Base-by-base conservation (phyloP, 2,797 vertebrate species). In the Smutsia gigantea region DNA sequence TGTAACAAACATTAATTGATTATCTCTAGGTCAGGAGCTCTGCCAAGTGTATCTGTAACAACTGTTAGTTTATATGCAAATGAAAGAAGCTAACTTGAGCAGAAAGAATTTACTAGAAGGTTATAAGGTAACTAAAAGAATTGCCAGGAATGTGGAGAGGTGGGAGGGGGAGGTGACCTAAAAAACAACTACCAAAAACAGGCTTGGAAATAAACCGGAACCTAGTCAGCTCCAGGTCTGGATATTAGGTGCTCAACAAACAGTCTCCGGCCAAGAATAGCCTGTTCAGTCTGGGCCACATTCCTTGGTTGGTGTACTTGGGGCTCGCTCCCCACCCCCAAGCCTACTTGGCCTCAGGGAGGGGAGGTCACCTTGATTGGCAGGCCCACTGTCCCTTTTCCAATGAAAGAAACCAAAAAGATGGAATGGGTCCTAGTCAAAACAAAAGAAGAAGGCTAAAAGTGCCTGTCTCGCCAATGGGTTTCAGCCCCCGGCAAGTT, bases 11-110 rank as follows among this genome's bases (percentile, higher is more conserved):
- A 83, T 75, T 93, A 72, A 96, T 87, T 95, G 93, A 87, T 96
- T 87, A 94, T 91, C 42, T 94, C 8, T 64, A 37, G 81, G 64
- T 96, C 42, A 95, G 77, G 61, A 55, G 49, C 64, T 89, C 91
- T 92, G 74, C 59, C 90, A 98, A 94, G 61, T 95, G 10, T 87
- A 93, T 94, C 63, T 82, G 55, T 84, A 93, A 7, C 84, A 83
- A 75, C 37, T 87, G 27, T 90, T 86, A 88, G 66, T 93, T 91
- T 87, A 49, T n/a, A 94, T 85, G 61, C 83, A 94, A 96, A 89
- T 94, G 63, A 95, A 87, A 87, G 81, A 75, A 57, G 82, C 25
- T 95, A 88, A 59, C 37, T 74, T 23, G 21, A 63, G 46, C 29
- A 63, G 87, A 96, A 85, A 57, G 17, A 94, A 74, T 74, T 91